Evolutionary conservation across 2,888 invertebrate genomes (phyloP).

Genomic region (Sesia apiformis): DNA sequence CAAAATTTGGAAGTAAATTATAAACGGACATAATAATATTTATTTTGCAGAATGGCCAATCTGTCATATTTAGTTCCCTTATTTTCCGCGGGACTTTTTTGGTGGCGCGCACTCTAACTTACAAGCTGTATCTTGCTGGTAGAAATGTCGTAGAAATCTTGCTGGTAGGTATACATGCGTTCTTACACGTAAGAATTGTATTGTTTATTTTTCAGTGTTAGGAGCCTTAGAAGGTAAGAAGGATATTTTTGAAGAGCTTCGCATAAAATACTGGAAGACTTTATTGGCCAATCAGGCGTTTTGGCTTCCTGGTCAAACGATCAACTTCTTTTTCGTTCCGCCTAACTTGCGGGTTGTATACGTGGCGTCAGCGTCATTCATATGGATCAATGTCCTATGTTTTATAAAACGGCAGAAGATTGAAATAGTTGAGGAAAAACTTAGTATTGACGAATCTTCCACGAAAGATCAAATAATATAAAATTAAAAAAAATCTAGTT

Average conservation of each 20-base stretch:
- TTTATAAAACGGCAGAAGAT: conserved; percentile 80
- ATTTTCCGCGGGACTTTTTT: not conserved
- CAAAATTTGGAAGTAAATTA: no score
- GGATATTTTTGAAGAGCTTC: conserved; percentile 81
- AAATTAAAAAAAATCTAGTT: no score
- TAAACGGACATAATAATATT: no score
- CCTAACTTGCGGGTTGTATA: conserved; percentile 84
- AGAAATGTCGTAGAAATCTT: not conserved
- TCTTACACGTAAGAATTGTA: not conserved
- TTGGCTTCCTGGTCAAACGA: conserved; percentile 87
- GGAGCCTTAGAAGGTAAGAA: conserved; percentile 82
- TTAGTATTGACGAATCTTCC: no score
- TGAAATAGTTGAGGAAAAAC: conserved; percentile 1
- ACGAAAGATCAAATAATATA: no score
- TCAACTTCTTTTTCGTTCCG: conserved; percentile 85
- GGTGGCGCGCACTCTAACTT: conserved; percentile 5
- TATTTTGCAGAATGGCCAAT: no score
- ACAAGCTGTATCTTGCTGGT: not conserved
- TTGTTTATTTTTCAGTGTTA: conserved; percentile 73
- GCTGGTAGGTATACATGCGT: not conserved
- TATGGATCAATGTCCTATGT: conserved; percentile 90
- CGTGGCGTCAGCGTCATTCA: conserved; percentile 84
- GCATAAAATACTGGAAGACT: conserved; percentile 81
- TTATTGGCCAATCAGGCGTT: conserved; percentile 84
- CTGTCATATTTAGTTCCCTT: not conserved